Evolutionary conservation across 1,140 invertebrate genomes (phyloP).

Genomic region (Bombus balteatus): DNA sequence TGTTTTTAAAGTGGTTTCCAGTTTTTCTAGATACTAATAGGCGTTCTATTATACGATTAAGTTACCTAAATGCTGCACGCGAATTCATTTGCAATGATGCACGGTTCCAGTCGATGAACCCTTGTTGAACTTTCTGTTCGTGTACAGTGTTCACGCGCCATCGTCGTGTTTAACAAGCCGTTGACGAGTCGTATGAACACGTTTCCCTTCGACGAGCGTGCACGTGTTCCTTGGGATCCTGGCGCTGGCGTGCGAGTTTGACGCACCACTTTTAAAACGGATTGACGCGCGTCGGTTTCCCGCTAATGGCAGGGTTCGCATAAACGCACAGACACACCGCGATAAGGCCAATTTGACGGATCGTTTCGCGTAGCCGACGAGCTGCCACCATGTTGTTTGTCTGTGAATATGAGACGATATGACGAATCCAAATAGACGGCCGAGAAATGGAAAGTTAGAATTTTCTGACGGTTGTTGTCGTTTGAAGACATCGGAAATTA

Average conservation of each 20-base stretch:
- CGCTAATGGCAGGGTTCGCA: slow-evolving; percentile 31
- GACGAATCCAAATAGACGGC: not conserved
- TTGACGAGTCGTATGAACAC: slow-evolving; percentile 40
- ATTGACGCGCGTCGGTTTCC: slow-evolving; percentile 38
- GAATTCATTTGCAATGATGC: not conserved
- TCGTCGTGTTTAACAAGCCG: slow-evolving; percentile 34
- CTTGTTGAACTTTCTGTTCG: slow-evolving; percentile 27
- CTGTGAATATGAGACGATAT: not conserved
- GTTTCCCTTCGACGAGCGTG: slow-evolving; percentile 2
- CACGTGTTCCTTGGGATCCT: not conserved
- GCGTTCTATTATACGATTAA: not conserved
- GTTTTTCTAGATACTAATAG: not conserved
- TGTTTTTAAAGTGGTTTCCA: not conserved
- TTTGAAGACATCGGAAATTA: not conserved
- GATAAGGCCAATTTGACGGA: slow-evolving; percentile 1
- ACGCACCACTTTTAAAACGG: slow-evolving; percentile 41
- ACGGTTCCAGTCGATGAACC: not conserved
- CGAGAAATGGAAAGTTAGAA: not conserved
- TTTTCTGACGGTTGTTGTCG: not conserved
- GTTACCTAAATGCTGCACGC: not conserved
- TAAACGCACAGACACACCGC: slow-evolving; percentile 16
- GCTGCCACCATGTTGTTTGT: too few relatives aligned
- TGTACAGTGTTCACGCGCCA: slow-evolving; percentile 22
- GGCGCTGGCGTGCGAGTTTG: slow-evolving; percentile 17
- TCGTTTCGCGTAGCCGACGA: not conserved